Evolutionary conservation across 2,113 vertebrate species (phyloP), one percentile per base, ranked within the genome.

Genomic region (Pelecanus crispus): DNA sequence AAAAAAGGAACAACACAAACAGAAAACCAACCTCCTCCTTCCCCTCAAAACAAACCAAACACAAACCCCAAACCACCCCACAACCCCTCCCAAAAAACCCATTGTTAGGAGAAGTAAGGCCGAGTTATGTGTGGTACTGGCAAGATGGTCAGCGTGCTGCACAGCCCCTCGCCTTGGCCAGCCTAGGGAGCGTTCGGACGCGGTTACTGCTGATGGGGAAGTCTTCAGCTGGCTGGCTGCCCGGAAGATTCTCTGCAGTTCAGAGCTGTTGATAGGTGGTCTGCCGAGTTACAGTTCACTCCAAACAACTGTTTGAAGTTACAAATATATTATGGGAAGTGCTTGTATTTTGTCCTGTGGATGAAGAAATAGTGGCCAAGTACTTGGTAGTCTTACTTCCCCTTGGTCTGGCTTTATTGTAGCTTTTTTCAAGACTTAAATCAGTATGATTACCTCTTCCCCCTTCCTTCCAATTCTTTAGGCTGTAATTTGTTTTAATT

Each of bases 111-210:
- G 47, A 11, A 44, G 6, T 14, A 17, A 22, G 31, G 53, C 74
- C 32, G 34, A 11, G 85, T 18, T 40, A 10, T 3, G 42, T 12
- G 72, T 45, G 66, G 56, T 13, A 10, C 32, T 58, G 63, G 53
- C 5, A 7, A 17, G 34, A 6, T 5, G 6, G 2, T 31, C 2
- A 14, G n/a, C 5, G n/a, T 1, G 7, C 40, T n/a, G 73, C 3
- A 7, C 8, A 66, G 73, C 14, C 24, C 50, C 24, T 2, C 24
- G 38, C 38, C 58, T 45, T 7, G 17, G 2, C 14, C 26, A 55
- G 65, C 1, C 52, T 44, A 55, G 3, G 50, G 14, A 7, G 21
- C 14, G 21, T 22, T 50, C 45, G 38, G 10, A 3, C 6, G 29
- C 44, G 9, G 18, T 24, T 17, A 0, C 13, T 58, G 1, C 50